Evolutionary conservation across 1,140 invertebrate species (phyloP), one percentile per base, ranked within the genome.

Genomic region (Hyphantria cunea): DNA sequence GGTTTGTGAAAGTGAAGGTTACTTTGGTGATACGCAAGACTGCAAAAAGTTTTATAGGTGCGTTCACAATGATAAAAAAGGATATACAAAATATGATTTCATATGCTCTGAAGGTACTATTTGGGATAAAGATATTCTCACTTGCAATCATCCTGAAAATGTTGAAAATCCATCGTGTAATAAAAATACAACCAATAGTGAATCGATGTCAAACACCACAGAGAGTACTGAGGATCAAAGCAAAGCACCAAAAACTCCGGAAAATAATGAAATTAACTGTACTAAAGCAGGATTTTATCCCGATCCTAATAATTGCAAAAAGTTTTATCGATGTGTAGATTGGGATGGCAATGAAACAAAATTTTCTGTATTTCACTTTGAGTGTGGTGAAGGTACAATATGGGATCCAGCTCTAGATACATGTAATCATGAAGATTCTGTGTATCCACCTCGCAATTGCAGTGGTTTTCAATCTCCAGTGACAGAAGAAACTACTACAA

Each of bases 31-130:
- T 85, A 92, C 92, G 25, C 84, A 89, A n/a, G 86, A 93, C 41
- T 96, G 95, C 76, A 92, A 91, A 48, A 94, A 94, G 72, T 95
- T 95, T 72, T 95, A 95, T 70, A 92, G 94, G 53, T 96, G 95
- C 76, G 95, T 96, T 0, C 86, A 93, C 60, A 92, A 93, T 68
- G 93, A 93, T 25, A 92, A 94, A 60, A 92, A 93, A 25, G 86
- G 82, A 13, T 93, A 82, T 58, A 91, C 73, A 4, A 92, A 92
- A 74, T 94, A 93, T 79, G 92, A 93, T 72, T 94, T 93, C 78
- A 78, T 74, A 41, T 94, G 93, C 80, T 93, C 91, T 6, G 89
- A 92, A 64, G 93, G 93, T 55, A 94, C 93, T 7, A 92, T 92
- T 59, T 94, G 93, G 92, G 93, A 94, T 84, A 82, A 89, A 71